Evolutionary conservation across 2,797 vertebrate genomes (phyloP), one percentile per base, ranked within the genome.

Genomic region (Ceyx erithaca): DNA sequence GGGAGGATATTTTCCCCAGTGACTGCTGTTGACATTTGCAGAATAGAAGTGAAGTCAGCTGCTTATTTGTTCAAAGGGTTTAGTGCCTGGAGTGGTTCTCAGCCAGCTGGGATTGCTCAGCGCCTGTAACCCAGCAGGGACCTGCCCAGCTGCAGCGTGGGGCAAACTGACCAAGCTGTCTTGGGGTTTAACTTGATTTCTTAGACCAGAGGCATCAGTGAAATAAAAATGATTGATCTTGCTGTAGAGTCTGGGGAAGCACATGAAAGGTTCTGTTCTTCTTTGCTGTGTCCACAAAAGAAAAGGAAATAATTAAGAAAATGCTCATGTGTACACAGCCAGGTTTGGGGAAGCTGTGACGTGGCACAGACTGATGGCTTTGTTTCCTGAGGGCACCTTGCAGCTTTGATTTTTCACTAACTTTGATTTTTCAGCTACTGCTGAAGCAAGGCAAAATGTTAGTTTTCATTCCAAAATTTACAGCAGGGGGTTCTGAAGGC

Each of bases 1-100:
- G 85, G 77, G 80, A 91, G 73, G 80, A 66, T 95, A 59, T 92
- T 93, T 95, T 92, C 57, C 85, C 83, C 3, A 4, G 30, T 94
- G 94, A 84, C 77, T 91, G 55, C 83, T 90, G 92, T 84, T 96
- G 91, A 94, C 89, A 94, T 94, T 91, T 96, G 94, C 78, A 94
- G 92, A 79, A 68, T 59, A 95, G 79, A 91, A 93, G 70, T 95
- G 88, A 94, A 91, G 90, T 92, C 92, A 93, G 90, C 7, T 1
- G 0, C 86, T 80, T 90, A 70, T 77, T 91, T 86, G 68, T 83
- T 80, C n/a, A 54, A 62, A 81, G 70, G 43, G 80, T 89, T 77
- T 68, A 22, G 35, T 89, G 66, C 89, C 59, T 2, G 1, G 18
- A 19, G 85, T 5, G 4, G 70, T 72, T 71, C 59, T 3, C 10